Percentiles rank a stretch among this genome's conserved stretches.
phyloP scores from a whole-genome alignment of 1,140 invertebrate genomes.

The Limonius californicus region DNA sequence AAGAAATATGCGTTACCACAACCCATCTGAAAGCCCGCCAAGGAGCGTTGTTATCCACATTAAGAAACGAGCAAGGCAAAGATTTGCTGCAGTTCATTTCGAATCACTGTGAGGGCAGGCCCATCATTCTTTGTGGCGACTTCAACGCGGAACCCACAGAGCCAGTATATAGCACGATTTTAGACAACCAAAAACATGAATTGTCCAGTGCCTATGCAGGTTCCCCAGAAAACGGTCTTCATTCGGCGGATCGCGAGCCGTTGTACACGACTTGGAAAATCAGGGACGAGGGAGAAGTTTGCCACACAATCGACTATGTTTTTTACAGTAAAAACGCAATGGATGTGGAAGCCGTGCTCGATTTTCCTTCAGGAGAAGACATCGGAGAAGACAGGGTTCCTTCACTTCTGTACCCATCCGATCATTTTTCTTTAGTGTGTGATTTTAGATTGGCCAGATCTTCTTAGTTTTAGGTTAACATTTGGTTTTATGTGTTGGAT shows the following conservation, averaged over 20 bases:
- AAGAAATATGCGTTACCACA: slow-evolving; percentile 65
- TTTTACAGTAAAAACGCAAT: slow-evolving; percentile 62
- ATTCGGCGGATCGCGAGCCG: slow-evolving; percentile 56
- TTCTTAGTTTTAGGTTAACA: neutral
- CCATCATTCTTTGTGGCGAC: slow-evolving; percentile 70
- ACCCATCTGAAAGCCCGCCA: slow-evolving; percentile 77
- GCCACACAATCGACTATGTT: slow-evolving; percentile 77
- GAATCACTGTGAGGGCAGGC: slow-evolving; percentile 51
- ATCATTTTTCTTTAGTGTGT: slow-evolving; percentile 74
- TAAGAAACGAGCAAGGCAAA: slow-evolving; percentile 72
- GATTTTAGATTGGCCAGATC: slow-evolving; percentile 55
- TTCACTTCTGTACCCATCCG: slow-evolving; percentile 68
- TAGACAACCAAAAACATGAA: slow-evolving; percentile 47
- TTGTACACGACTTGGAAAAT: slow-evolving; percentile 78
- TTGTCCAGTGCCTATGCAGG: slow-evolving; percentile 53
- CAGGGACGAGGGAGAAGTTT: slow-evolving; percentile 65
- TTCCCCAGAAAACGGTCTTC: slow-evolving; percentile 26
- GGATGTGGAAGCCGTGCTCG: slow-evolving; percentile 57
- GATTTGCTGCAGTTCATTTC: slow-evolving; percentile 63
- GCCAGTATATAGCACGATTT: slow-evolving; percentile 63
- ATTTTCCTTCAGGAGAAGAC: slow-evolving; percentile 62
- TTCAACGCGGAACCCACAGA: slow-evolving; percentile 77
- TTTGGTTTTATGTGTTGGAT: no score
- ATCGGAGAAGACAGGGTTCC: slow-evolving; percentile 67
- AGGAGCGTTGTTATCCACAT: slow-evolving; percentile 62